Conservation (phyloP, 1,140 invertebrate species). For the Ceratitis capitata region DNA sequence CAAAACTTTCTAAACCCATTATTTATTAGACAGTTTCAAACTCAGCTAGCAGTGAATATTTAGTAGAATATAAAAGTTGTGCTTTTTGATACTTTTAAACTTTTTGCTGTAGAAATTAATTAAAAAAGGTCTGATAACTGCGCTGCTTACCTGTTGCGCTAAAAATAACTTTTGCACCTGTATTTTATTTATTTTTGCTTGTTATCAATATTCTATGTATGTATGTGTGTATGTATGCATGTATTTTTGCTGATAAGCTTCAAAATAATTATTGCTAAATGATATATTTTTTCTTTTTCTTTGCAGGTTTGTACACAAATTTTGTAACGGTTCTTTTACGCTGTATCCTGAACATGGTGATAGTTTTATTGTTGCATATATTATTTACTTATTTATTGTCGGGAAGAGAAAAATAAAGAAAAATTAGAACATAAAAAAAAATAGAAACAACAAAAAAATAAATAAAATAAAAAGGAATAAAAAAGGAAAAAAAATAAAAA, state of each 20-base stretch:
- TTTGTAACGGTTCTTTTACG: background rate
- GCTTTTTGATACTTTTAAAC: background rate
- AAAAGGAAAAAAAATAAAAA: background rate
- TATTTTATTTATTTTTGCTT: background rate
- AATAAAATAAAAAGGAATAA: background rate
- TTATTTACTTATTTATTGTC: background rate
- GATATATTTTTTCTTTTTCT: background rate
- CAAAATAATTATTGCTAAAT: background rate
- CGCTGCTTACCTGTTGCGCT: background rate
- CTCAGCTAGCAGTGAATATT: background rate
- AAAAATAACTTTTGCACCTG: background rate
- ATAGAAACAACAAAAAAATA: background rate
- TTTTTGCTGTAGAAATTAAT: background rate
- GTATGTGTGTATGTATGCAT: background rate
- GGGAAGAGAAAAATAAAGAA: background rate
- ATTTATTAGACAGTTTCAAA: slow-evolving; percentile 4
- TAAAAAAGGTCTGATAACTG: background rate
- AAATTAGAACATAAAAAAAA: background rate
- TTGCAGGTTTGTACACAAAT: background rate
- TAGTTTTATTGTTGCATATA: background rate
- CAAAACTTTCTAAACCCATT: slow-evolving; percentile 20
- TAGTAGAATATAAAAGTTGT: background rate
- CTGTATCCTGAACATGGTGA: background rate
- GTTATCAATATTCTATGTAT: background rate
- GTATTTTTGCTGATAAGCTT: background rate